Evolutionary conservation across 2,888 invertebrate species (phyloP).

Genomic region (Netelia inedita): DNA sequence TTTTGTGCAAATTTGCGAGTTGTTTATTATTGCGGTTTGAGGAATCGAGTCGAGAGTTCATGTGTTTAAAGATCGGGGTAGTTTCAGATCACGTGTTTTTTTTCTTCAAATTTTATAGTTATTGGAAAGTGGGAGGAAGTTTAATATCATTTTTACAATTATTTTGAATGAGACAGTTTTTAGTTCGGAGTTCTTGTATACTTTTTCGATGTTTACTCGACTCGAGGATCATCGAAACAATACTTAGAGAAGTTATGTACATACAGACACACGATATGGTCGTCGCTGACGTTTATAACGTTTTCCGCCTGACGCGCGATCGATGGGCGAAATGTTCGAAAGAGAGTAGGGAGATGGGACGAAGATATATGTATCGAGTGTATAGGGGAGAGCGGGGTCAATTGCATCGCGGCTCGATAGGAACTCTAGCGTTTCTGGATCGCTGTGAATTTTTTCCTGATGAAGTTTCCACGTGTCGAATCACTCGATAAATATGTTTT

Average conservation of each 20-base stretch:
- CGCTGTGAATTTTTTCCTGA: too few relatives aligned
- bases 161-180: neutral
- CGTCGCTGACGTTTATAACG: conserved; percentile 22
- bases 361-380: too few relatives aligned
- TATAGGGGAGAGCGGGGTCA: too few relatives aligned
- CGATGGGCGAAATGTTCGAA: conserved; percentile 39
- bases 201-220: neutral
- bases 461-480: too few relatives aligned
- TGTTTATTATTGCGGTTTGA: too few relatives aligned
- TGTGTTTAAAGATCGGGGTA: too few relatives aligned
- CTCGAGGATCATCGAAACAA: neutral
- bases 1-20: too few relatives aligned
- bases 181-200: neutral
- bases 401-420: too few relatives aligned
- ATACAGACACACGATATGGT: conserved; percentile 6
- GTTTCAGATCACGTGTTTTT: too few relatives aligned
- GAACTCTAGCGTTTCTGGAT: too few relatives aligned
- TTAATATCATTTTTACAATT: neutral
- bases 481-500: too few relatives aligned
- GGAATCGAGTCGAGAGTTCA: too few relatives aligned
- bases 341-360: conserved; percentile 6
- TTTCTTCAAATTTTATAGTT: neutral
- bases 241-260: neutral
- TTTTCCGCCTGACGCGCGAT: conserved; percentile 21
- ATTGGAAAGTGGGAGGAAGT: neutral